Evolutionary conservation across 2,888 invertebrate species (phyloP), one percentile per base, ranked within the genome.

Genomic region (Caenorhabditis japonica): DNA sequence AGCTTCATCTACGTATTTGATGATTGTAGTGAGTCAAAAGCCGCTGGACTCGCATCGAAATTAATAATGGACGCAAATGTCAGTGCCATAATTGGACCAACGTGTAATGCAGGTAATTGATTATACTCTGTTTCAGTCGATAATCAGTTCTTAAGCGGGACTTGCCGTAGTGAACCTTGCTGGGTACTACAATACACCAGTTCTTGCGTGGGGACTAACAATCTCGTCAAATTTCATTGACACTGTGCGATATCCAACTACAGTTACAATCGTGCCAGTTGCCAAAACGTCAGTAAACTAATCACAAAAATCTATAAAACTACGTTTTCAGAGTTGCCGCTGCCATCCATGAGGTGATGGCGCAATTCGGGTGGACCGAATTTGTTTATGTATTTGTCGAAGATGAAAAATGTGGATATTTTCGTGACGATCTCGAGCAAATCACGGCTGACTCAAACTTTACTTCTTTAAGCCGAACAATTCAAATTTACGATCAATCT

Each of bases 381-480:
- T 77, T 82, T 17, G 82, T 80, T n/a, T 74, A 80, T n/a, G 64
- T 82, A 39, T 82, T 76, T 51, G 59, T 73, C 3, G 76, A 74
- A 43, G 79, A 79, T 43, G 75, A 74, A 34, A 78, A 78, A 51
- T 81, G 81, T 41, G 70, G 60, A 13, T 77, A 73, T 30, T 71
- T 77, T 34, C 70, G 77, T 4, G 75, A 76, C 27, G 82, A 77
- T 53, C 23, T 79, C n/a, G 73, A 73, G 33, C 38, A 47, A 10
- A 60, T 73, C 44, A 68, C 73, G 3, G 23, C 73, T 0, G 43
- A 60, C 23, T 73, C 73, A 0, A 73, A 73, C 49, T 51, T 36
- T 27, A 73, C 73, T 8, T 61, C 68, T 7, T 27, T 73, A 7
- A 52, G 39, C 4, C 36, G 61, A 61, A 52, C 56, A 5, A 56